phyloP scores from a whole-genome alignment of 2,888 invertebrate species.

The Ptilodon capucinus region DNA sequence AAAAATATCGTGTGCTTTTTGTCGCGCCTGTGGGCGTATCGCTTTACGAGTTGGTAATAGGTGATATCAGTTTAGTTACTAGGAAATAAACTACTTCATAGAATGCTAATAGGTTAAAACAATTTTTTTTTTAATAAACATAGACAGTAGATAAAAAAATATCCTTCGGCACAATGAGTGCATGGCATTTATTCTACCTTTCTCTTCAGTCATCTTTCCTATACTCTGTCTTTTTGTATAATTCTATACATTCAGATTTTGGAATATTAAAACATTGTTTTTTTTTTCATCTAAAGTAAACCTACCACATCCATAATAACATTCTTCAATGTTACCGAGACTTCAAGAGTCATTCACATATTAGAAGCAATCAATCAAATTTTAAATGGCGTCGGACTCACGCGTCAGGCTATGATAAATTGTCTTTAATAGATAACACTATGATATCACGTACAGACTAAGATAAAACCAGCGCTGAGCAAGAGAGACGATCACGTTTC shows the following conservation, averaged over 20 bases:
- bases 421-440: constrained; percentile 65
- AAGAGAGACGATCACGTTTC: no score
- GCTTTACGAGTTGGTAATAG: background rate
- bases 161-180: no score
- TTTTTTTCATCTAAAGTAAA: background rate
- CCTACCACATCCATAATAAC: constrained; percentile 3
- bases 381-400: constrained; percentile 56
- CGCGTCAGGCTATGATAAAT: constrained; percentile 63
- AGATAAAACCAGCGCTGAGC: background rate
- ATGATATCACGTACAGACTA: background rate
- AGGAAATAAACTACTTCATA: background rate
- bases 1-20: no score
- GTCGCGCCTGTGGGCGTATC: no score
- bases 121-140: no score
- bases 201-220: no score
- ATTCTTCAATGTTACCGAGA: constrained; percentile 10
- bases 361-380: constrained; percentile 68
- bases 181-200: no score
- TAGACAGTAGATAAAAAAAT: no score
- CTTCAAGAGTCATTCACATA: constrained; percentile 39
- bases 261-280: no score
- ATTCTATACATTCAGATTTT: no score
- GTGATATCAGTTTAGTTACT: background rate
- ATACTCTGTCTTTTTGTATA: no score
- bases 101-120: no score